Base-by-base conservation (phyloP, 2,888 invertebrate species). In the Eilema caniola region DNA sequence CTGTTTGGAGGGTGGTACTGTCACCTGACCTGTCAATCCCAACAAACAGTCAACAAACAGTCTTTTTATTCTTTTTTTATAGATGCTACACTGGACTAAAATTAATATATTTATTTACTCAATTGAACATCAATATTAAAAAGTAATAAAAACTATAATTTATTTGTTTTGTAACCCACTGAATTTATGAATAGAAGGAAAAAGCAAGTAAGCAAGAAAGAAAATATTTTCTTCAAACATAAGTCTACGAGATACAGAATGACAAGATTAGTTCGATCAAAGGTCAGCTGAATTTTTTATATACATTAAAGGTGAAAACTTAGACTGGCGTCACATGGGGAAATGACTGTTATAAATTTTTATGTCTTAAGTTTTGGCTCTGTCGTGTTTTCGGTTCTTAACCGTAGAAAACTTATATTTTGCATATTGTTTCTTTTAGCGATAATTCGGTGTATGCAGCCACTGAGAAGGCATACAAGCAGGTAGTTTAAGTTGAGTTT, bases 341-440 rank as follows among this genome's bases (percentile, higher is more conserved):
- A 74, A 67, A 70, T 77, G 67, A 74, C 66, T 67, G 71, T 81
- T 70, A 63, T 78, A 67, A 75, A 80, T 72, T 80, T 83, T 83
- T 82, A 84, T 74, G 75, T 66, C 60, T 47, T 64, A 82, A 85
- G 76, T 80, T 82, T 73, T 67, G 68, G 63, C 66, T 74, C 71
- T 78, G 2, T 73, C 66, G 33, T 75, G 62, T 75, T 79, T 80
- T 83, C 79, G 77, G 66, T 62, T 72, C 60, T 56, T 70, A 66
- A 56, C 61, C 16, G 47, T 47, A 62, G 59, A 56, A 28, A 62
- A 14, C 66, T 70, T 41, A 25, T 71, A 71, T 61, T 74, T 81
- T 69, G 61, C 62, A 64, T 71, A 71, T 71, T 23, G 25, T 24
- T 69, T 62, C 25, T 14, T 14, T 23, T 24, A 28, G n/a, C 28